phyloP scores from a whole-genome alignment of 2,797 vertebrate genomes.

The Otolemur crassicaudatus region DNA sequence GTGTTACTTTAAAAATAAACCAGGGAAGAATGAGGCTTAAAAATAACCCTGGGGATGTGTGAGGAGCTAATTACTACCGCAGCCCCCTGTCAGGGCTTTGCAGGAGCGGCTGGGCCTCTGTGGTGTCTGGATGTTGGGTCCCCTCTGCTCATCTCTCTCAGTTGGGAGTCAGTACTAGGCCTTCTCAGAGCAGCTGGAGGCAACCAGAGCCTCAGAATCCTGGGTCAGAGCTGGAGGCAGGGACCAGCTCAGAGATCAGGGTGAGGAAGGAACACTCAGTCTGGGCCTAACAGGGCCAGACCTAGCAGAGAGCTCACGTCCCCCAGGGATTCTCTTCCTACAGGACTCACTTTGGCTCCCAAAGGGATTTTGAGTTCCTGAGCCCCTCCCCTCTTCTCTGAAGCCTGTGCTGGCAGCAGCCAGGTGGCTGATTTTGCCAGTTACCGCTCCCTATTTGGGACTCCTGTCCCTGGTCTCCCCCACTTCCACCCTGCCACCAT shows the following conservation, averaged over 20 bases:
- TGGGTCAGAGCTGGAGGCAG: background rate
- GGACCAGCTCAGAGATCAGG: background rate
- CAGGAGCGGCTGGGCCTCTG: background rate
- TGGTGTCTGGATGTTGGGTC: background rate
- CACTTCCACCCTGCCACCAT: background rate
- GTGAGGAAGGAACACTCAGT: background rate
- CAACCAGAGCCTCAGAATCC: background rate
- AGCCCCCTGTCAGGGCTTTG: conserved; percentile 49
- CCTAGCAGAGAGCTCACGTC: background rate
- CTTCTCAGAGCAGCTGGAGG: background rate
- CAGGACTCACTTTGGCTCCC: background rate
- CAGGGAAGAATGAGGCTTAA: conserved; percentile 71
- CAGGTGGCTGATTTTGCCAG: background rate
- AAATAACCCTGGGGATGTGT: conserved; percentile 76
- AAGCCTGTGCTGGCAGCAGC: background rate
- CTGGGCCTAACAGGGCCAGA: background rate
- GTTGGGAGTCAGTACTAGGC: background rate
- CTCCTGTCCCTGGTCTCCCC: background rate
- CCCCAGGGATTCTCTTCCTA: background rate
- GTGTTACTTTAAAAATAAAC: conserved; percentile 81
- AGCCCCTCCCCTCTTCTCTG: background rate
- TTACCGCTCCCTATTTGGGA: background rate
- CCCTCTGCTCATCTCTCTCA: background rate
- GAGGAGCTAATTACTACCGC: conserved; percentile 72
- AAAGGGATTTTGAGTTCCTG: background rate